Conservation (phyloP, 2,113 vertebrate species). For the Limanda limanda region DNA sequence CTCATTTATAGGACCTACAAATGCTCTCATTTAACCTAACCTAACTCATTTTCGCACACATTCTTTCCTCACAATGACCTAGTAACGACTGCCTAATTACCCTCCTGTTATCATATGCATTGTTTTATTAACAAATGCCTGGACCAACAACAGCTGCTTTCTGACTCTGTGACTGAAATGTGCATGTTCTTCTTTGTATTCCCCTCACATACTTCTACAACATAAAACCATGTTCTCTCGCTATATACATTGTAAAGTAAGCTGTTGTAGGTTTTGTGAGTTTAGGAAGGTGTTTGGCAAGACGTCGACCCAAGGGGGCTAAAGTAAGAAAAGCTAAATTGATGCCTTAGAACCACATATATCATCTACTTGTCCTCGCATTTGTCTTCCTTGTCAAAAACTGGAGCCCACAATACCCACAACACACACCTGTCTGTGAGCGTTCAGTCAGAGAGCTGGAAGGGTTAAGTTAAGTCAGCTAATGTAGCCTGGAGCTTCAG, state of each 20-base stretch:
- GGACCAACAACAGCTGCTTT: too few relatives aligned
- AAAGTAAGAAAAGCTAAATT: neutral
- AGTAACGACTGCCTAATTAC: too few relatives aligned
- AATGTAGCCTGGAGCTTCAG: neutral
- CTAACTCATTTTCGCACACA: too few relatives aligned
- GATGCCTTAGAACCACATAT: neutral
- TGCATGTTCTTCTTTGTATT: too few relatives aligned
- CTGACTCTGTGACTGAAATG: too few relatives aligned
- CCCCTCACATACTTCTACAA: neutral
- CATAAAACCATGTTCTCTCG: neutral
- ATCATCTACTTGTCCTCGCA: neutral
- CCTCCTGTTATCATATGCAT: too few relatives aligned
- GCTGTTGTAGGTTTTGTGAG: neutral
- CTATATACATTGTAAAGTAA: neutral
- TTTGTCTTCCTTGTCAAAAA: neutral
- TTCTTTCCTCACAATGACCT: too few relatives aligned
- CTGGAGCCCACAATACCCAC: neutral
- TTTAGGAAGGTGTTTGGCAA: too few relatives aligned
- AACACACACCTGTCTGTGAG: neutral
- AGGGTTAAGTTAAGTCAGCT: neutral
- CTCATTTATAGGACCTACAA: too few relatives aligned
- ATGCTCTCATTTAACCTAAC: too few relatives aligned
- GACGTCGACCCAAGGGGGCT: neutral
- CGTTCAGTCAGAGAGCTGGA: neutral
- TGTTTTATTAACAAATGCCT: neutral